Evolutionary conservation across 2,888 invertebrate genomes (phyloP).

Genomic region (Polia nebulosa): DNA sequence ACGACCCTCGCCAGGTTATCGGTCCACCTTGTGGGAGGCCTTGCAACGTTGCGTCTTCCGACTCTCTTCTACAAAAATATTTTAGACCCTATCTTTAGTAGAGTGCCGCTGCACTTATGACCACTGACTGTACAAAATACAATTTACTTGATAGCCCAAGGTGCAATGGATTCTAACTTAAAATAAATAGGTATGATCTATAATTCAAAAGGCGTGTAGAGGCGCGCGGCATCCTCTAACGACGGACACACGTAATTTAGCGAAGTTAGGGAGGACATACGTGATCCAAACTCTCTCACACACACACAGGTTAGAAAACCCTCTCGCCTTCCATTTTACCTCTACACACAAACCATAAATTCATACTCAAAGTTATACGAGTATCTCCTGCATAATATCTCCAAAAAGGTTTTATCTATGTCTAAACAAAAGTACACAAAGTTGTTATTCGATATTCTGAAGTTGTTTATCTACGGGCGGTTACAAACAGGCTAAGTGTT

Average conservation of each 20-base stretch:
- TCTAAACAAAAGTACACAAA: slow-evolving; percentile 46
- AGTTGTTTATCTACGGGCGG: slow-evolving; percentile 26
- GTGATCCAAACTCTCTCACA: slow-evolving; percentile 37
- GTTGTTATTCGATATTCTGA: slow-evolving; percentile 50
- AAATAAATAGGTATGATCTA: slow-evolving; percentile 10
- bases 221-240: slow-evolving; percentile 36
- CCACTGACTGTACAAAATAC: neutral
- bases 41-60: too few species aligned
- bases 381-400: slow-evolving; percentile 40
- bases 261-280: slow-evolving; percentile 35
- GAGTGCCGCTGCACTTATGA: too few species aligned
- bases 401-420: slow-evolving; percentile 55
- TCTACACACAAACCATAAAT: slow-evolving; percentile 37
- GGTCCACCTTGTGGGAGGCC: too few species aligned
- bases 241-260: slow-evolving; percentile 43
- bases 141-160: neutral
- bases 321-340: slow-evolving; percentile 32
- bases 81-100: neutral
- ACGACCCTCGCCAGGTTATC: too few species aligned
- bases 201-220: slow-evolving; percentile 19
- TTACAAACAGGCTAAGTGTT: slow-evolving; percentile 34
- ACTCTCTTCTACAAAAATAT: too few species aligned
- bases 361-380: slow-evolving; percentile 27
- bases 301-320: neutral
- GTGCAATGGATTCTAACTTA: neutral